Base-by-base conservation (phyloP, 2,797 vertebrate genomes). In the Acanthurus tractus region DNA sequence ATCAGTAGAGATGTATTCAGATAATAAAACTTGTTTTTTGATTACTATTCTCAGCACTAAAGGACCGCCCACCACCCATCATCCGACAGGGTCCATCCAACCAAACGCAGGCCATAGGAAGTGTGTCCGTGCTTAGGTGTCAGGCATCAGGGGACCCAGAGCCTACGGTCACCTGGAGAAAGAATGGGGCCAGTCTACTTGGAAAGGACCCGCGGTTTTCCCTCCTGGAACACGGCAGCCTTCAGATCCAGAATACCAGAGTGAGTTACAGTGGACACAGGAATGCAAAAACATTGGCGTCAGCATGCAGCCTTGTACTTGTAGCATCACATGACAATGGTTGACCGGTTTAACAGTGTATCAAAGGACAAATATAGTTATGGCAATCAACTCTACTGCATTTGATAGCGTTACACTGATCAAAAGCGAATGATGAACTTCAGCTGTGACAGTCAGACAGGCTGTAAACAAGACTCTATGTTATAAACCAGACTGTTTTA, bases 41-140 rank as follows among this genome's bases (percentile, higher is more conserved):
- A 71, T 84, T 81, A 14, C 84, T 72, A 50, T 84, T 69, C 87
- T 88, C 45, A 99, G 97, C 97, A 71, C 88, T 97, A 84, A 97
- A 97, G 94, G 97, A 97, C 82, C 96, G 97, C 77, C 97, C 97
- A 63, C 97, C 97, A 18, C 97, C 97, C 63, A 99, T 99, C 87
- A 99, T 99, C 85, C 95, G 98, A 0, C 97, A 97, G 89, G 97
- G 97, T 10, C 97, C 97, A 0, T 84, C 96, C 81, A 99, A 99
- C 90, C 97, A 98, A 92, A 98, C 97, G 0, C 89, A 97, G 86
- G 96, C 95, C 0, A 83, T 97, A 68, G 97, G 97, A 64, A 96
- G 95, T 1, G 95, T 95, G 76, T 96, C 96, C 1, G 46, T 99
- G 18, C 93, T 99, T 36, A 96, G 95, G 83, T 99, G 97, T 90